phyloP scores from a whole-genome alignment of 2,113 vertebrate species.

The Dasyurus viverrinus region DNA sequence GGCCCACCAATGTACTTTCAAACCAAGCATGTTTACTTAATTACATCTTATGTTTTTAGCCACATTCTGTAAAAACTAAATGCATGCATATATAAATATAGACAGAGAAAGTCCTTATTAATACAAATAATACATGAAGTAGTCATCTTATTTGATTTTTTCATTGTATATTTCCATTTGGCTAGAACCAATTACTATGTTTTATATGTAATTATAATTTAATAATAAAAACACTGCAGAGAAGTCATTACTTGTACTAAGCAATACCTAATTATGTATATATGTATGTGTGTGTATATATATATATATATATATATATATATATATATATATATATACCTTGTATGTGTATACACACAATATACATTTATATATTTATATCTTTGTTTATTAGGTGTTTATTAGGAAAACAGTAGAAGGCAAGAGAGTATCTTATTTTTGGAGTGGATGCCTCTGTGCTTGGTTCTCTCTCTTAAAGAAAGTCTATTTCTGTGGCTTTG shows the following conservation, averaged over 20 bases:
- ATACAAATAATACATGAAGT: neutral
- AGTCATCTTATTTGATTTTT: neutral
- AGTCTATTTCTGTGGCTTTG: neutral
- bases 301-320: neutral
- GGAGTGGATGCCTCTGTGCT: neutral
- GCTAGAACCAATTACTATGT: neutral
- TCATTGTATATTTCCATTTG: neutral
- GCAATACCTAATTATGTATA: neutral
- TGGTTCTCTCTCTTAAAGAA: neutral
- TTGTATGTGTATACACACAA: neutral
- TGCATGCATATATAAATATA: neutral
- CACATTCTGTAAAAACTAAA: neutral
- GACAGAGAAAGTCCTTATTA: neutral
- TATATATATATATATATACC: neutral
- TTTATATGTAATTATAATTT: neutral
- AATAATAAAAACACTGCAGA: neutral
- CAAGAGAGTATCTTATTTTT: neutral
- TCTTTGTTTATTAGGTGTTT: neutral
- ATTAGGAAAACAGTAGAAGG: neutral
- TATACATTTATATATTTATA: neutral
- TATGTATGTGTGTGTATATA: no score
- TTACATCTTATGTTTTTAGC: neutral
- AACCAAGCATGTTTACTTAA: neutral
- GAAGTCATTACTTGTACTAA: neutral
- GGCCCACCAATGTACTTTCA: neutral